Percentiles rank a stretch among this genome's conserved stretches.
These are phyloP conservation scores for Ciconia nigra DNA, from an alignment of 2,797 vertebrate genomes.

Conservation along the genomic window DNA sequence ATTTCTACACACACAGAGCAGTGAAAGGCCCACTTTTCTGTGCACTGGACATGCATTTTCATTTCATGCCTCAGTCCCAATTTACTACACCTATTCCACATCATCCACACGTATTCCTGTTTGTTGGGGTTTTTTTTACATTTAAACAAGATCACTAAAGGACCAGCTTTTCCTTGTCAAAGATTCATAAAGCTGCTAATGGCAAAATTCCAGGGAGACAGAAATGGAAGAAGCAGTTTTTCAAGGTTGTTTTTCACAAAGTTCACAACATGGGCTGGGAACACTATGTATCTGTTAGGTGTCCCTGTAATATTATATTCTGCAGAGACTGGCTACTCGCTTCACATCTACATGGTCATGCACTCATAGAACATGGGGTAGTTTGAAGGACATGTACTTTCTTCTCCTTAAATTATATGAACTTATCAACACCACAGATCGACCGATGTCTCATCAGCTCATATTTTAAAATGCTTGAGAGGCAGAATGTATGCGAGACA, in stretches of 20 bases:
- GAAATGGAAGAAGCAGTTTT: background rate
- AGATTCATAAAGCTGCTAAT: background rate
- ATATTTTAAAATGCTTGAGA: background rate
- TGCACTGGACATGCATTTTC: background rate
- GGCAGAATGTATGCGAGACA: background rate
- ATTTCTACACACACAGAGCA: background rate
- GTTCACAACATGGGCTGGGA: background rate
- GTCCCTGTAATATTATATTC: background rate
- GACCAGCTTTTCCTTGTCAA: background rate
- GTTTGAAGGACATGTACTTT: background rate
- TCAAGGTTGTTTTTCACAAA: background rate
- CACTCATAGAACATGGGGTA: background rate
- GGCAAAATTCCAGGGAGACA: background rate
- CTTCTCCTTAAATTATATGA: background rate
- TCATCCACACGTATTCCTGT: background rate
- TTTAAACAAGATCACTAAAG: background rate
- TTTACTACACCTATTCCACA: background rate
- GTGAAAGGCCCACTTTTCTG: background rate
- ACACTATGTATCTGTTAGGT: background rate
- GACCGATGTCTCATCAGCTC: background rate
- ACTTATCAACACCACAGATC: background rate
- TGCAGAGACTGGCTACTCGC: background rate
- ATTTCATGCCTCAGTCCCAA: background rate
- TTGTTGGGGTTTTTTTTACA: background rate
- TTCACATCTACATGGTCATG: background rate